A percentile compares a stretch with the other conserved stretches of the same genome.
These are phyloP conservation scores for Tetrax tetrax DNA, from an alignment of 2,113 vertebrate species.

Conservation along the genomic window DNA sequence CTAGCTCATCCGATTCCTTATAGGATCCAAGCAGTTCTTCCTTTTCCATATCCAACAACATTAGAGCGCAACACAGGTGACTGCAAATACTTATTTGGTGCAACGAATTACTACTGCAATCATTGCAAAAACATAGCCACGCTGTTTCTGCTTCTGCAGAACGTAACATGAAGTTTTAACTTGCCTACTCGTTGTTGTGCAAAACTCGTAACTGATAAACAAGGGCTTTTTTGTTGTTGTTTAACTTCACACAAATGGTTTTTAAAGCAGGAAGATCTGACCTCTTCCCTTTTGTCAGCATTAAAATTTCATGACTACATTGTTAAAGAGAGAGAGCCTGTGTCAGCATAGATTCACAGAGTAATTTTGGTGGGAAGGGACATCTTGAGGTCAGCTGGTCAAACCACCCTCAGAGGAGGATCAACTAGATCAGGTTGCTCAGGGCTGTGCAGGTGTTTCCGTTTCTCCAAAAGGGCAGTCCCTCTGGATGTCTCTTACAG, in stretches of 20 bases:
- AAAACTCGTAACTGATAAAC: neutral
- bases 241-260: neutral
- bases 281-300: conserved; percentile 9
- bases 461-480: neutral
- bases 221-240: neutral
- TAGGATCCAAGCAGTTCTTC: neutral
- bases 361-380: conserved; percentile 26
- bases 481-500: neutral
- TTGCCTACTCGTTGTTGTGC: neutral
- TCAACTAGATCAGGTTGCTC: neutral
- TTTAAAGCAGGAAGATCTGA: neutral
- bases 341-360: neutral
- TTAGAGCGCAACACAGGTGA: neutral
- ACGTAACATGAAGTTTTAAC: neutral
- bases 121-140: neutral
- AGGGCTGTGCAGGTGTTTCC: neutral
- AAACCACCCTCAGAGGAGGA: conserved; percentile 6
- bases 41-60: neutral
- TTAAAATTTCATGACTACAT: conserved; percentile 15
- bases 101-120: neutral
- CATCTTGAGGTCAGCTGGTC: conserved; percentile 28
- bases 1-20: neutral
- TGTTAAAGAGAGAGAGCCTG: neutral
- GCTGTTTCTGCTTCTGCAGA: neutral
- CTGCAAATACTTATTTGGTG: neutral